A percentile compares a stretch with the other conserved stretches of the same genome.
Conservation (phyloP, 2,797 vertebrate species). For the Scarus forsteni region DNA sequence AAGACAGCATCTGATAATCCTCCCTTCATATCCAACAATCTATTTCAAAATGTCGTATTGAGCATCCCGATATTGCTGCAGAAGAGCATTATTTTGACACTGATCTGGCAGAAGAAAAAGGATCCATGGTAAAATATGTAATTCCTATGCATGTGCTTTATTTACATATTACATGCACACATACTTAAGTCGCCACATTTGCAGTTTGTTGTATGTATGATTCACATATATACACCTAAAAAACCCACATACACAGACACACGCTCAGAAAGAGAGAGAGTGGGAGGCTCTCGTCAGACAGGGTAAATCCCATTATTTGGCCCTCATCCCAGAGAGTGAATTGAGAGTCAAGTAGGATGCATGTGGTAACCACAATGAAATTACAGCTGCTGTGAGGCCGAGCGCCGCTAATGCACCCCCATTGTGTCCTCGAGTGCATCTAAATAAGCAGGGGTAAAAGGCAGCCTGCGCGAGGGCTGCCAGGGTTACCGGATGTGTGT, state of each 20-base stretch:
- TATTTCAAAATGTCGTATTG: no score
- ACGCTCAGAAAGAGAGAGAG: slow-evolving; percentile 23
- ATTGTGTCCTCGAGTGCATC: slow-evolving; percentile 88
- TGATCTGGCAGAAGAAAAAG: slow-evolving; percentile 63
- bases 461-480: slow-evolving; percentile 66
- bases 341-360: slow-evolving; percentile 90
- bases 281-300: slow-evolving; percentile 71
- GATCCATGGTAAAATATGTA: slow-evolving; percentile 12
- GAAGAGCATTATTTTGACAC: slow-evolving; percentile 63
- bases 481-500: slow-evolving; percentile 60
- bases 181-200: slow-evolving; percentile 12
- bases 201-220: slow-evolving; percentile 36
- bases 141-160: slow-evolving; percentile 10
- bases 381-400: slow-evolving; percentile 84
- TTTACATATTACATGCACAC: slow-evolving; percentile 16
- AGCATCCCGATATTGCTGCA: slow-evolving; percentile 5
- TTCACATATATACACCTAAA: slow-evolving; percentile 20
- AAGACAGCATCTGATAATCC: no score
- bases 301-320: slow-evolving; percentile 89
- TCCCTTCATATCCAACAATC: slow-evolving; percentile 27
- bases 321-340: slow-evolving; percentile 86
- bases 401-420: slow-evolving; percentile 85
- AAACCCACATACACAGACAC: slow-evolving; percentile 14
- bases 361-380: slow-evolving; percentile 88
- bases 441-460: slow-evolving; percentile 88